phyloP scores from a whole-genome alignment of 2,797 vertebrate genomes.

The Psittacula derbiana region DNA sequence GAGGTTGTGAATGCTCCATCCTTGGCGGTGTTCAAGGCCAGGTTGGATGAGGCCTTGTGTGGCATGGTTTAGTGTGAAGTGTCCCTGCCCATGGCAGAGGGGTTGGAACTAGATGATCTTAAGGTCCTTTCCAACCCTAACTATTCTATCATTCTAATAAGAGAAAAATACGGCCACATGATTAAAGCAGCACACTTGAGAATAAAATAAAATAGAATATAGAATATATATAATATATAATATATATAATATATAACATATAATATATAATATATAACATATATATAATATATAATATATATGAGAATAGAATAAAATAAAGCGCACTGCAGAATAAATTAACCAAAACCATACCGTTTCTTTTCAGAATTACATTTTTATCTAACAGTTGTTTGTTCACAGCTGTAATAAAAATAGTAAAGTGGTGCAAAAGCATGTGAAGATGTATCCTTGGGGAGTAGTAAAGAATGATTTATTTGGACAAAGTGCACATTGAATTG shows the following conservation, averaged over 20 bases:
- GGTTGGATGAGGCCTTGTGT: too few relatives aligned
- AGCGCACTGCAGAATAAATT: not conserved
- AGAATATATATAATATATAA: too few relatives aligned
- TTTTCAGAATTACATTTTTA: not conserved
- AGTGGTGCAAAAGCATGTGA: not conserved
- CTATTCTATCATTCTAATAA: not conserved
- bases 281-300: too few relatives aligned
- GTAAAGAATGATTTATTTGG: not conserved
- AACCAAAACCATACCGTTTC: not conserved
- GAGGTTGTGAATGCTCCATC: too few relatives aligned
- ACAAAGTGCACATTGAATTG: not conserved
- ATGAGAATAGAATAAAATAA: too few relatives aligned
- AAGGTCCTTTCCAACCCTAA: too few relatives aligned
- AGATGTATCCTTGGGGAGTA: not conserved
- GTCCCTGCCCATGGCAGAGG: too few relatives aligned
- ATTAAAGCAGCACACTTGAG: not conserved
- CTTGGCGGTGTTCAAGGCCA: too few relatives aligned
- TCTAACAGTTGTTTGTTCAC: not conserved
- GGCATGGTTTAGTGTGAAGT: too few relatives aligned
- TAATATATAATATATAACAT: too few relatives aligned
- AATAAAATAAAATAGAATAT: not conserved
- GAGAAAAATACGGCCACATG: not conserved
- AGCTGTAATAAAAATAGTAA: not conserved
- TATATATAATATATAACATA: too few relatives aligned
- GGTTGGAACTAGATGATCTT: too few relatives aligned